Conservation (phyloP, 2,797 vertebrate genomes). For the Oryzias sinensis region DNA sequence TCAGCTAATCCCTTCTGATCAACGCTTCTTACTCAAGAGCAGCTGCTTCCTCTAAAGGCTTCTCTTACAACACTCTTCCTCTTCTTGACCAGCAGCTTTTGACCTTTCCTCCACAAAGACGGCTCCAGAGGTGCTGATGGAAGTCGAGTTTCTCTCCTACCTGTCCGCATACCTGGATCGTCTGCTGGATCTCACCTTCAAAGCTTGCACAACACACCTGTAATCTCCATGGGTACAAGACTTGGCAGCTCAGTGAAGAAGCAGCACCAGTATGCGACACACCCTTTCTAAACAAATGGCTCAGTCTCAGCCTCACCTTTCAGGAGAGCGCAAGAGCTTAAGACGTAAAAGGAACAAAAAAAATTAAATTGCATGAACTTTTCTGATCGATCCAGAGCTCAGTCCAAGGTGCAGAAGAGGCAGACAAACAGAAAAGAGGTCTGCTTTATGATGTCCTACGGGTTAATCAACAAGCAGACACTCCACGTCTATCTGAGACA, state of each 20-base stretch:
- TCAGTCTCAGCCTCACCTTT: conserved; percentile 56
- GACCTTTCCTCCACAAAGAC: conserved; percentile 28
- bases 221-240: conserved; percentile 77
- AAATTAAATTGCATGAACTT: conserved; percentile 17
- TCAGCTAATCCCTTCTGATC: conserved; percentile 45
- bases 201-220: conserved; percentile 73
- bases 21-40: conserved; percentile 43
- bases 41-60: conserved; percentile 7
- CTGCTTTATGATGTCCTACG: conserved; percentile 43
- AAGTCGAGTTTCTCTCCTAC: neutral
- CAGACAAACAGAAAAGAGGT: conserved; percentile 27
- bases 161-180: conserved; percentile 9
- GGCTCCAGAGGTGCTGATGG: no score
- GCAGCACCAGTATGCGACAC: conserved; percentile 69
- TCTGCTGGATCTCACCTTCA: conserved; percentile 17
- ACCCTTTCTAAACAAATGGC: conserved; percentile 78
- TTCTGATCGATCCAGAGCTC: conserved; percentile 27
- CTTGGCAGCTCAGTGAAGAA: conserved; percentile 60
- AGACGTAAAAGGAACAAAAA: conserved; percentile 2
- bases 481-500: conserved; percentile 18
- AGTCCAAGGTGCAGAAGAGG: conserved; percentile 43
- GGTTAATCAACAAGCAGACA: conserved; percentile 50
- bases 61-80: conserved; percentile 13
- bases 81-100: conserved; percentile 21
- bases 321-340: conserved; percentile 26